Evolutionary conservation across 30 jellyfish, hydroid and myxozoan species (phyloP).

Genomic region (Rhopilema esculentum): DNA sequence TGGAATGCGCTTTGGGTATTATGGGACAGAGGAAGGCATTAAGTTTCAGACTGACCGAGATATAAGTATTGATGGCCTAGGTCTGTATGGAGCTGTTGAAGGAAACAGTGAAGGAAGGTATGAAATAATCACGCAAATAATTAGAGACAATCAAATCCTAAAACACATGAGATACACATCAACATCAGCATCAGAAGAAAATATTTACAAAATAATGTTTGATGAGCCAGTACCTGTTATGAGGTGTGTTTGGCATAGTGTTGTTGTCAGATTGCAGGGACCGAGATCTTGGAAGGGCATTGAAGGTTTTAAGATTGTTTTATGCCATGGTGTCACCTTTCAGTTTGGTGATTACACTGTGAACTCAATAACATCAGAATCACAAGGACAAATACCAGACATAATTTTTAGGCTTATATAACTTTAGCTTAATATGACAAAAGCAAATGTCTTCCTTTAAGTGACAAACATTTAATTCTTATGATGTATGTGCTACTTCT

Average conservation of each 20-base stretch:
- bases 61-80: constrained; percentile 71
- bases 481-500: no score
- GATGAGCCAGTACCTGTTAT: constrained; percentile 80
- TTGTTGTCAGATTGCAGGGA: constrained; percentile 78
- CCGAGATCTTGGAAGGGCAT: constrained; percentile 85
- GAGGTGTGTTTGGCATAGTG: constrained; percentile 80
- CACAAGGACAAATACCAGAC: constrained; percentile 80
- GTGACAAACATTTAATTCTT: no score
- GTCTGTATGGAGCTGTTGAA: constrained; percentile 82
- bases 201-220: constrained; percentile 70
- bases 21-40: constrained; percentile 80
- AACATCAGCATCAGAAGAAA: constrained; percentile 58
- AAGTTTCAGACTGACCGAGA: constrained; percentile 75
- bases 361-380: constrained; percentile 71
- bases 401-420: constrained; percentile 47
- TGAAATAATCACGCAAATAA: constrained; percentile 70
- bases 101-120: constrained; percentile 78
- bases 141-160: constrained; percentile 67
- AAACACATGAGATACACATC: constrained; percentile 81
- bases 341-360: constrained; percentile 73
- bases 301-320: constrained; percentile 55
- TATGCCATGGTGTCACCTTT: constrained; percentile 78
- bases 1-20: constrained; percentile 83
- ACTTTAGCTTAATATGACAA: no score
- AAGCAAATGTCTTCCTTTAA: no score